A percentile compares a stretch with the other conserved stretches of the same genome.
Conservation (phyloP, 1,140 invertebrate species). For the Papilio polyxenes region DNA sequence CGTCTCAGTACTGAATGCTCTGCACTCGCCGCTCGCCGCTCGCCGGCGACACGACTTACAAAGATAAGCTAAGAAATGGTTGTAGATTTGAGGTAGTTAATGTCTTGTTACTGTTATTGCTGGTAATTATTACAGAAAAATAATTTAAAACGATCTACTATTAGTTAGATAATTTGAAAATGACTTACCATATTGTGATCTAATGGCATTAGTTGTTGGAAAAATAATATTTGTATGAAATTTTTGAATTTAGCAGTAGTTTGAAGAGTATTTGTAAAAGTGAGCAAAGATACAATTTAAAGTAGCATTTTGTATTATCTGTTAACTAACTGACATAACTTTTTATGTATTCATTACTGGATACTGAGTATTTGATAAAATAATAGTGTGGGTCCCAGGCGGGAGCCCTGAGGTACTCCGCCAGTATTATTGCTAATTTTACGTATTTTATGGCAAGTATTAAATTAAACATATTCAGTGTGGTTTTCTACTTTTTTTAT, state of each 20-base stretch:
- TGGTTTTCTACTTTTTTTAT: background rate
- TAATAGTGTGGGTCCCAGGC: background rate
- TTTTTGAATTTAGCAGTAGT: background rate
- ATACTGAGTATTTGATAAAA: background rate
- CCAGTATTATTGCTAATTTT: background rate
- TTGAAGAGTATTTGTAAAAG: background rate
- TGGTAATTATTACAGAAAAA: background rate
- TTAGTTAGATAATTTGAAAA: background rate
- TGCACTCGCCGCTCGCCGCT: too few species aligned
- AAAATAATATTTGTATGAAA: background rate
- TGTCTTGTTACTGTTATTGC: conserved; percentile 2
- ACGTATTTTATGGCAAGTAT: background rate
- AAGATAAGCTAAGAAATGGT: background rate
- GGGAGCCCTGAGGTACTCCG: background rate
- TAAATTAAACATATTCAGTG: background rate
- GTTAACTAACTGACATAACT: background rate
- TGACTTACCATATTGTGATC: conserved; percentile 7
- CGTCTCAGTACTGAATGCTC: background rate
- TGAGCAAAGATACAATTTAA: background rate
- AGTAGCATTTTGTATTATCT: background rate
- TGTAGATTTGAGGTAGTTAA: conserved; percentile 23
- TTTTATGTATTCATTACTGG: background rate
- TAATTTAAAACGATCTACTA: background rate
- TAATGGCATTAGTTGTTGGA: background rate
- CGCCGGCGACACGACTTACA: background rate